Evolutionary conservation across 2,113 vertebrate species (phyloP).

Genomic region (Oriolus oriolus): DNA sequence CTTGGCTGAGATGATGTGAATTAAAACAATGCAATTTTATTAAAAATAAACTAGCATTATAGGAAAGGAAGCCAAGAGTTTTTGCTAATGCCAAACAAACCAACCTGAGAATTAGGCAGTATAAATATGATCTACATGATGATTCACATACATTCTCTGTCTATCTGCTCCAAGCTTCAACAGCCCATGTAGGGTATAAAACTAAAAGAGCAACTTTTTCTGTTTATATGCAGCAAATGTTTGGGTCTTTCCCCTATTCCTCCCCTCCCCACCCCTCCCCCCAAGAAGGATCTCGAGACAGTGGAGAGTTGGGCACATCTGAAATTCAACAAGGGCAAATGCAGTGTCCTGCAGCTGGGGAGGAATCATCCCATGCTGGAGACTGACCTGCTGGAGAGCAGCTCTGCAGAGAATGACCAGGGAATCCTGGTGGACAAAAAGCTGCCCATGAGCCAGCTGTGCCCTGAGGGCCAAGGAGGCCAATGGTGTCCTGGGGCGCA

Average conservation of each 20-base stretch:
- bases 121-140: constrained; percentile 41
- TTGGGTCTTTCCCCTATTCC: too few relatives aligned
- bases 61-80: not conserved
- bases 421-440: not conserved
- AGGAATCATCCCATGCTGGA: not conserved
- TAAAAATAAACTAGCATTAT: constrained; percentile 35
- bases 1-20: not conserved
- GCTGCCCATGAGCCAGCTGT: not conserved
- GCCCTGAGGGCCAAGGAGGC: not conserved
- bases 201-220: constrained; percentile 11
- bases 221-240: not conserved
- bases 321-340: not conserved
- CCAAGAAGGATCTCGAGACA: not conserved
- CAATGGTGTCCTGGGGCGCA: not conserved
- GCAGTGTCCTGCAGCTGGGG: not conserved
- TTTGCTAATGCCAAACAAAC: constrained; percentile 49
- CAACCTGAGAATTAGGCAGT: constrained; percentile 26
- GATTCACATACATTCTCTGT: constrained; percentile 23
- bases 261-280: not conserved
- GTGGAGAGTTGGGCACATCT: not conserved
- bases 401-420: not conserved
- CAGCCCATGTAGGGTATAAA: not conserved
- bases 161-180: not conserved
- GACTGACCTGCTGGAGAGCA: not conserved
- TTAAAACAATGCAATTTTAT: not conserved